Percentiles rank a stretch among this genome's conserved stretches.
Conservation (phyloP, 2,797 vertebrate species). For the Sebastes paucispinis region DNA sequence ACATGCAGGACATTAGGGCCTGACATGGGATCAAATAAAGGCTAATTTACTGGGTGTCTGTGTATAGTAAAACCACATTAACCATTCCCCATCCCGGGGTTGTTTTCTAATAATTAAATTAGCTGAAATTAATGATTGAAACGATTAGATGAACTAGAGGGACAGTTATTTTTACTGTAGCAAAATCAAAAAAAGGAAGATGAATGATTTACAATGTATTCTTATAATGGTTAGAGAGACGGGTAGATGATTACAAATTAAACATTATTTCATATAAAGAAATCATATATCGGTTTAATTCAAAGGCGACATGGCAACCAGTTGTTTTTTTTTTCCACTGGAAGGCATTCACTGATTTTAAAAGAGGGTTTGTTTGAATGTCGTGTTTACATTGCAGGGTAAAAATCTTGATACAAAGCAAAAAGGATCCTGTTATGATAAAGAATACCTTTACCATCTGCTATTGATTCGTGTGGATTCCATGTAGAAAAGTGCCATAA, state of each 20-base stretch:
- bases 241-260: not conserved
- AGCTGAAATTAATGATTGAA: slow-evolving; percentile 14
- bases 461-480: slow-evolving; percentile 27
- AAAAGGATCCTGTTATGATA: slow-evolving; percentile 31
- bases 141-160: not conserved
- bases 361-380: slow-evolving; percentile 23
- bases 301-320: slow-evolving; percentile 16
- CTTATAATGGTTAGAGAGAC: not conserved
- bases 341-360: slow-evolving; percentile 13
- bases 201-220: not conserved
- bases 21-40: slow-evolving; percentile 78
- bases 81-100: slow-evolving; percentile 42
- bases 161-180: not conserved
- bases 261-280: not conserved
- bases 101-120: slow-evolving; percentile 46
- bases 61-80: slow-evolving; percentile 60
- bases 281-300: slow-evolving; percentile 20
- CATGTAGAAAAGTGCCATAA: slow-evolving; percentile 30
- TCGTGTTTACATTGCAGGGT: slow-evolving; percentile 43
- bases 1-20: slow-evolving; percentile 72
- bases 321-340: not conserved
- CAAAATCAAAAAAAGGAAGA: not conserved
- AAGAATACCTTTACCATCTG: slow-evolving; percentile 60
- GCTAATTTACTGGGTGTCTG: slow-evolving; percentile 75
- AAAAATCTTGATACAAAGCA: slow-evolving; percentile 15